These are phyloP conservation scores for Campylomormyrus tamandua DNA, from an alignment of 2,113 vertebrate species.

Conservation along the genomic window DNA sequence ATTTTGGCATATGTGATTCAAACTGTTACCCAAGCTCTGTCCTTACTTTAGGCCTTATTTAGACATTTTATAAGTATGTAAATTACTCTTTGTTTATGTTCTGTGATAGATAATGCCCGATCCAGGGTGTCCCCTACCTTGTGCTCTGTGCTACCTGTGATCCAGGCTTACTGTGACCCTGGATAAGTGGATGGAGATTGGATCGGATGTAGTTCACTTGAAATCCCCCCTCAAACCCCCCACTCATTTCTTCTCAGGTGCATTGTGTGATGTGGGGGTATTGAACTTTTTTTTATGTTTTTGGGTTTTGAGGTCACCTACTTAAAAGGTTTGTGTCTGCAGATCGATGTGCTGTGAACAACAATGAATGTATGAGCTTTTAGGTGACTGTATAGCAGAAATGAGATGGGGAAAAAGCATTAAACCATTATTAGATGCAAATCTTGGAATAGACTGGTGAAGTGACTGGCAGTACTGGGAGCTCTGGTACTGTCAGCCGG, in stretches of 20 bases:
- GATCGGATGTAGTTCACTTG: neutral
- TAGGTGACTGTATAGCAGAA: neutral
- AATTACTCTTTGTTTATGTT: neutral
- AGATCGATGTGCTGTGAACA: neutral
- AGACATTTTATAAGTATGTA: neutral
- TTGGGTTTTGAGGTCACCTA: neutral
- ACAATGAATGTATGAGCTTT: neutral
- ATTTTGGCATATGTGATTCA: neutral
- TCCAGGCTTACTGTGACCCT: neutral
- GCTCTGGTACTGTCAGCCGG: neutral
- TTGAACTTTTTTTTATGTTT: neutral
- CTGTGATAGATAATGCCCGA: neutral
- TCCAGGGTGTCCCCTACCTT: neutral
- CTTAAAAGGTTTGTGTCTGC: neutral
- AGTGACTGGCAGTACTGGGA: neutral
- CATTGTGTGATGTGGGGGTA: neutral
- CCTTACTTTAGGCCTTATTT: neutral
- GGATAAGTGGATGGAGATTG: neutral
- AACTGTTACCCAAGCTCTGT: neutral
- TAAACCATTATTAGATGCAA: neutral
- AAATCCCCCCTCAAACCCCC: neutral
- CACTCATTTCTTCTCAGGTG: neutral
- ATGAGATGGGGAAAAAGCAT: neutral
- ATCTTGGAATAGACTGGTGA: neutral
- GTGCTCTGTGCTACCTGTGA: neutral